Percentiles rank a stretch among this genome's conserved stretches.
These are phyloP conservation scores for Desmodus rotundus DNA, from an alignment of 2,113 vertebrate species.

Conservation along the genomic window DNA sequence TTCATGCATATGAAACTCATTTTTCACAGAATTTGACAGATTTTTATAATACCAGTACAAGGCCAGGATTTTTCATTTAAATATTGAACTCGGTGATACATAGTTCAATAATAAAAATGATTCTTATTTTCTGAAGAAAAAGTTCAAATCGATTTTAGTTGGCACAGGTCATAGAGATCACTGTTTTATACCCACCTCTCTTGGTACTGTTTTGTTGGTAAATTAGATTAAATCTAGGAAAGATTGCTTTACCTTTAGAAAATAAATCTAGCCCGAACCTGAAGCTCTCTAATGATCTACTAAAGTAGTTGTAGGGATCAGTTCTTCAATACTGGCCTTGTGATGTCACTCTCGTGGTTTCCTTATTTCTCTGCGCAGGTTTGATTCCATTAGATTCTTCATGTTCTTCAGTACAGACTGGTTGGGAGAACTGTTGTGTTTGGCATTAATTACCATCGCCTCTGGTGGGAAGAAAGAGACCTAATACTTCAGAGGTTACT, in stretches of 20 bases:
- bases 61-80: neutral
- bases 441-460: neutral
- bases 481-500: neutral
- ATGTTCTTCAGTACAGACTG: neutral
- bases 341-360: neutral
- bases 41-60: slow-evolving; percentile 15
- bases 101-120: neutral
- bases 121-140: neutral
- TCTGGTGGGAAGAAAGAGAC: neutral
- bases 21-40: slow-evolving; percentile 39
- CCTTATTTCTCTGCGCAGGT: neutral
- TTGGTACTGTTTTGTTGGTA: neutral
- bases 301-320: neutral
- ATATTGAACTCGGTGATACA: neutral
- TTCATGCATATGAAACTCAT: slow-evolving; percentile 1
- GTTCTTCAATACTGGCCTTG: neutral
- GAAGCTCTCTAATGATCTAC: neutral
- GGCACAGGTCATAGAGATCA: neutral
- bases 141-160: neutral
- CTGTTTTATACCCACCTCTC: neutral
- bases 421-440: neutral
- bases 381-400: neutral
- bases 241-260: neutral
- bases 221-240: neutral
- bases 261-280: neutral